phyloP scores from a whole-genome alignment of 2,113 vertebrate genomes.

The Cichladusa arquata region DNA sequence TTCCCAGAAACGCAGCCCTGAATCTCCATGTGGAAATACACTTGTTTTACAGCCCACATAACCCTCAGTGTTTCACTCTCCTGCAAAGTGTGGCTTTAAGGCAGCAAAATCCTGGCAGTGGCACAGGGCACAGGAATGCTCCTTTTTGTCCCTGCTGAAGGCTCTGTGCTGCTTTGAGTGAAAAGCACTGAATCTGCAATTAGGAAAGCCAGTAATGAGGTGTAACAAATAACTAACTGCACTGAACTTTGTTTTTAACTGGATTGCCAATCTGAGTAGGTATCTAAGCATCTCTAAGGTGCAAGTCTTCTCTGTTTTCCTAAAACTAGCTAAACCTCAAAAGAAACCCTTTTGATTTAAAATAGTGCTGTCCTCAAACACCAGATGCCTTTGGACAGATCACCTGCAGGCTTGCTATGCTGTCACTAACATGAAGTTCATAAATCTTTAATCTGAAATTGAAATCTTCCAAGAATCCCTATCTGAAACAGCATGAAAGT shows the following conservation, averaged over 20 bases:
- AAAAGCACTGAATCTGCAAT: neutral
- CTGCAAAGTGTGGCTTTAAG: neutral
- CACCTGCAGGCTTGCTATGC: neutral
- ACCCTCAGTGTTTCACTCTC: neutral
- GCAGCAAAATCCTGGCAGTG: neutral
- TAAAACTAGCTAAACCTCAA: neutral
- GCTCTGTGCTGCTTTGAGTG: neutral
- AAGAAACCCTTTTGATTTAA: neutral
- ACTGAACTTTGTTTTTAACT: neutral
- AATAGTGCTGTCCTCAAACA: neutral
- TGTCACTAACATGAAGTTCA: neutral
- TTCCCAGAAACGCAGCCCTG: neutral
- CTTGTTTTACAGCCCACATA: neutral
- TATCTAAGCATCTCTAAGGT: neutral
- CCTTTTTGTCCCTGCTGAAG: neutral
- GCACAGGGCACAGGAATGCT: neutral
- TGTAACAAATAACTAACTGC: neutral
- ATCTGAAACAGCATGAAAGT: neutral
- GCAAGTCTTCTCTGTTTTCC: neutral
- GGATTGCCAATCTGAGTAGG: neutral
- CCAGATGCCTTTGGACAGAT: neutral
- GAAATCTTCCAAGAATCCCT: neutral
- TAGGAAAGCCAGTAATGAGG: neutral
- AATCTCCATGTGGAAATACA: neutral
- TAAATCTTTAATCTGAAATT: conserved; percentile 12